phyloP scores from a whole-genome alignment of 2,797 vertebrate species.

The Spatula clypeata region DNA sequence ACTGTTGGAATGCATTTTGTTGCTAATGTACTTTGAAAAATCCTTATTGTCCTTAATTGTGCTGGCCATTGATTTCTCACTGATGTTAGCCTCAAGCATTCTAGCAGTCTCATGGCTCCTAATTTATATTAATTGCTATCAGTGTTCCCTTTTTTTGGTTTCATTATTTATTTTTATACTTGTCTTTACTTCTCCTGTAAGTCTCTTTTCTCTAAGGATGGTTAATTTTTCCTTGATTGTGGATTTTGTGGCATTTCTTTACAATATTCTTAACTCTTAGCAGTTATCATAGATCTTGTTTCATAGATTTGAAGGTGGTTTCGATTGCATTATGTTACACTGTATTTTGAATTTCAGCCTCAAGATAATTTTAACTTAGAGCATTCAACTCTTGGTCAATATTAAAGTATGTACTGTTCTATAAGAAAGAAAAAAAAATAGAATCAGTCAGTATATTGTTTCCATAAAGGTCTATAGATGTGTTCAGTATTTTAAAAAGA shows the following conservation, averaged over 20 bases:
- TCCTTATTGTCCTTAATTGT: conserved; percentile 66
- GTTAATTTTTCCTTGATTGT: conserved; percentile 11
- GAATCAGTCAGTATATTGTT: not conserved
- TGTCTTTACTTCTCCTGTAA: not conserved
- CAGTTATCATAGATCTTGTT: not conserved
- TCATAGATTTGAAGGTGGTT: not conserved
- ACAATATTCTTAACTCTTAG: not conserved
- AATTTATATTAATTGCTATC: conserved; percentile 64
- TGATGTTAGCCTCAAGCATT: conserved; percentile 34
- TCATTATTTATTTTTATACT: conserved; percentile 8
- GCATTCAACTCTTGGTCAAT: not conserved
- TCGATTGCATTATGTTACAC: not conserved
- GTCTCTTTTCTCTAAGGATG: not conserved
- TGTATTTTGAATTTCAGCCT: not conserved
- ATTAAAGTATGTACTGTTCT: not conserved
- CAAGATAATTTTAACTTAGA: not conserved
- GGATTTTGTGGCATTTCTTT: conserved; percentile 27
- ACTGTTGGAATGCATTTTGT: conserved; percentile 49
- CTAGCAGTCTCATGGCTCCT: conserved; percentile 28
- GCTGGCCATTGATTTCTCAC: conserved; percentile 66
- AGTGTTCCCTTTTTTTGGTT: not conserved
- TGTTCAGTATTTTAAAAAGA: not conserved
- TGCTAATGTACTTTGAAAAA: conserved; percentile 68
- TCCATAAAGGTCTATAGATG: not conserved
- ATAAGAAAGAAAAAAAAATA: not conserved